Evolutionary conservation across 2,113 vertebrate species (phyloP), one percentile per base, ranked within the genome.

Genomic region (Neolamprologus kungweensis): DNA sequence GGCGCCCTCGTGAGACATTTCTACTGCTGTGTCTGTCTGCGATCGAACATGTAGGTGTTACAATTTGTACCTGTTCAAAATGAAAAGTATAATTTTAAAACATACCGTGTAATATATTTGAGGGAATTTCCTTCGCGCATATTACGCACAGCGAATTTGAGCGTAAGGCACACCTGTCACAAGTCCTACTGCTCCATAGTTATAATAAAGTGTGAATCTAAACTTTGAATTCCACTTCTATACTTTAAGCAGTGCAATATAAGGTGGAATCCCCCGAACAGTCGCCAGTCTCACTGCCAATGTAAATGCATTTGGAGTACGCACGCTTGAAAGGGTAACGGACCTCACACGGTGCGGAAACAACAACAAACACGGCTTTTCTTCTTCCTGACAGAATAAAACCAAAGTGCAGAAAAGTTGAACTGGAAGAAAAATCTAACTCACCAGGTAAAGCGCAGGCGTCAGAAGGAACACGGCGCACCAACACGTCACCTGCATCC

Each of bases 401-500:
- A 3, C 19, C 1, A 5, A 40, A 26, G 53, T 50, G 23, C 2
- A 45, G 7, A 78, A 85, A 87, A 86, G 83, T 86, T 87, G 21
- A n/a, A 37, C 12, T 7, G 9, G 4, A 80, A 68, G 71, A 45
- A 35, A 16, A 31, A 9, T 84, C 7, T 3, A 91, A 98, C 98
- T 99, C 96, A 99, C 98, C 98, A 98, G 97, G 96, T 96, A 97
- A 78, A 98, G 94, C 19, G 97, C 97, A 83, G 97, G 96, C 92
- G 97, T 97, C 94, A 99, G 96, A 95, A 99, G 96, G 94, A 99
- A 96, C 96, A 98, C 97, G 92, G 97, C 97, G 97, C 97, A 97
- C 97, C 98, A 98, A 91, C 97, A 96, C 94, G 97, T 97, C 96
- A 97, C 95, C 97, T 96, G 97, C 98, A 99, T 99, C 97, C 97